Evolutionary conservation across 37 sponge, comb jelly and placozoan genomes (phyloP).

Genomic region (Crambe crambe): DNA sequence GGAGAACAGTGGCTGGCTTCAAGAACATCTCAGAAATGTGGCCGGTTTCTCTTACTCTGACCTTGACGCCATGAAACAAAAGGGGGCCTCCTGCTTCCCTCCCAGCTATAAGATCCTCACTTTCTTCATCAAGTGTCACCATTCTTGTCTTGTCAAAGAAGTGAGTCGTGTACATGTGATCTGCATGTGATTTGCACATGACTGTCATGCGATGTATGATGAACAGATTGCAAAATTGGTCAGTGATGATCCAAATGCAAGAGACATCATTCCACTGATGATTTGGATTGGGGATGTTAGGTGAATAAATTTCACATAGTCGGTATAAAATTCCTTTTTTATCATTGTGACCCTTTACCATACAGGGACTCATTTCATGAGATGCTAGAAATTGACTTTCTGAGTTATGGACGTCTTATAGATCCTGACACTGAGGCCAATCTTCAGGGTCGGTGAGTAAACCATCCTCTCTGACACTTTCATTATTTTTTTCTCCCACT

Average conservation of each 20-base stretch:
- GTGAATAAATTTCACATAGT: conserved; percentile 8
- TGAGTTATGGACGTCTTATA: conserved; percentile 51
- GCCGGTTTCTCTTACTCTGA: conserved; percentile 38
- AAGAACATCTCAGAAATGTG: conserved; percentile 38
- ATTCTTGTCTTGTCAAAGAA: conserved; percentile 57
- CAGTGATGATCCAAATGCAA: conserved; percentile 40
- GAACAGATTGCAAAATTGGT: conserved; percentile 54
- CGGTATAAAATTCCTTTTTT: background rate
- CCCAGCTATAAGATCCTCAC: conserved; percentile 70
- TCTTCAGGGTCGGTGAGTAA: conserved; percentile 55
- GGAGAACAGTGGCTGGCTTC: conserved; percentile 57
- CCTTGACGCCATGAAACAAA: conserved; percentile 45
- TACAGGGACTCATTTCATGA: conserved; percentile 48
- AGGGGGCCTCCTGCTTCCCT: conserved; percentile 44
- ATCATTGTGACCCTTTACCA: background rate
- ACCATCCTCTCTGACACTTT: background rate
- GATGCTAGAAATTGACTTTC: conserved; percentile 44
- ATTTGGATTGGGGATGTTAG: conserved; percentile 68
- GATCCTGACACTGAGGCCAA: conserved; percentile 46
- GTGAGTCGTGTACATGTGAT: conserved; percentile 26
- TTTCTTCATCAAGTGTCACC: conserved; percentile 68
- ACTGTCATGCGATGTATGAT: background rate
- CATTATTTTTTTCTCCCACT: background rate
- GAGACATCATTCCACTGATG: conserved; percentile 64
- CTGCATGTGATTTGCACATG: background rate